Conservation (phyloP, 2,888 invertebrate genomes). For the Agrotis clavis region DNA sequence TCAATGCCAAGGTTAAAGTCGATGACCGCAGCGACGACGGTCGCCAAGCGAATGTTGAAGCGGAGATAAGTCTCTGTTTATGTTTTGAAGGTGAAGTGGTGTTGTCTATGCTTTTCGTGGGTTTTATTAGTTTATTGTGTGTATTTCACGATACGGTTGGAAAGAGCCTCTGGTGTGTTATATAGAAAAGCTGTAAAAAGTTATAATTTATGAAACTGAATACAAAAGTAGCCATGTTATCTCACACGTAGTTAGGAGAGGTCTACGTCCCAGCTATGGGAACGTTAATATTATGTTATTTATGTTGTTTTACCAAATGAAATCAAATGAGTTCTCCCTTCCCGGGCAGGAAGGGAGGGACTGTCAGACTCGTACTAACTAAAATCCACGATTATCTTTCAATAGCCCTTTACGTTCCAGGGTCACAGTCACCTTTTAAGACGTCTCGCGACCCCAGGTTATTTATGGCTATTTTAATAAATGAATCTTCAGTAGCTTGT, state of each 20-base stretch:
- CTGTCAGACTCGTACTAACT: no score
- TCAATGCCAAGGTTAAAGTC: slow-evolving; percentile 85
- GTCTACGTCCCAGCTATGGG: no score
- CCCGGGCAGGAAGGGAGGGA: no score
- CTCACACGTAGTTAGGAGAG: no score
- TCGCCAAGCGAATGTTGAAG: slow-evolving; percentile 68
- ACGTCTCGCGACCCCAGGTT: no score
- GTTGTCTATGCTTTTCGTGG: slow-evolving; percentile 23
- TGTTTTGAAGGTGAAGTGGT: slow-evolving; percentile 30
- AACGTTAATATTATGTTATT: no score
- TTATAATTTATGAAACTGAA: background rate
- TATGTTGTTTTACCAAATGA: no score
- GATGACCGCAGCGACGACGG: slow-evolving; percentile 79
- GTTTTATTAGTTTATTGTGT: slow-evolving; percentile 2
- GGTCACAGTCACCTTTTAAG: no score
- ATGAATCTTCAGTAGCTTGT: background rate
- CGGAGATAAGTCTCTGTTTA: slow-evolving; percentile 42
- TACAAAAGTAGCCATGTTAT: background rate
- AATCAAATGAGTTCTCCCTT: no score
- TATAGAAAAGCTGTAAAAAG: background rate
- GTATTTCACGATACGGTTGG: background rate
- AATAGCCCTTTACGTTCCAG: no score
- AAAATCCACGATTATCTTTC: no score
- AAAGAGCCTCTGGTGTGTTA: background rate
- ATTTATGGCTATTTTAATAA: no score